A percentile compares a stretch with the other conserved stretches of the same genome.
These are phyloP conservation scores for Salticus scenicus DNA, from an alignment of 2,888 invertebrate species.

Conservation along the genomic window DNA sequence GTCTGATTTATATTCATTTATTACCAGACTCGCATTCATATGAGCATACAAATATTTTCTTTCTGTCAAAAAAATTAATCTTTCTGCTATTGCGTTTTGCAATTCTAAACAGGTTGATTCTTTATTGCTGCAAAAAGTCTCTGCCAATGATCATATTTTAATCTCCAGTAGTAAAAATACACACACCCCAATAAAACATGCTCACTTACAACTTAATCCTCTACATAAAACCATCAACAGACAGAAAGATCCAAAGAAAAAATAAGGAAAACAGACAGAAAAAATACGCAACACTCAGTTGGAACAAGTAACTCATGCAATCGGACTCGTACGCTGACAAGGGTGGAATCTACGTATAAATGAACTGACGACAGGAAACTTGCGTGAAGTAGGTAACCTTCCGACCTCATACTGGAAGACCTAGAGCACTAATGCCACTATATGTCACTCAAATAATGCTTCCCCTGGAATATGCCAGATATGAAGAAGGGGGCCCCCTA, in stretches of 20 bases:
- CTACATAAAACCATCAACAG: not conserved
- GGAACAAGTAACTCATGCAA: not conserved
- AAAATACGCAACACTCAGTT: not conserved
- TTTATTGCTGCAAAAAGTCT: too few relatives aligned
- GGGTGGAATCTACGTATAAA: slow-evolving; percentile 30
- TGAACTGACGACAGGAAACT: slow-evolving; percentile 50
- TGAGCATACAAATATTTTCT: too few relatives aligned
- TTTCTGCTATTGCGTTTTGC: too few relatives aligned
- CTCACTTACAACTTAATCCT: slow-evolving; percentile 3
- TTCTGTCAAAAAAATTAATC: too few relatives aligned
- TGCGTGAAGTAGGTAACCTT: slow-evolving; percentile 43
- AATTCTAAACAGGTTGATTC: too few relatives aligned
- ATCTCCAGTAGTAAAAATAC: not conserved
- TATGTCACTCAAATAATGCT: slow-evolving; percentile 46
- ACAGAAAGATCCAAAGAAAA: not conserved
- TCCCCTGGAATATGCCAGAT: not conserved
- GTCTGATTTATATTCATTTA: too few relatives aligned
- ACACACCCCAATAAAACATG: slow-evolving; percentile 15
- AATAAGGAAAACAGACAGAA: not conserved
- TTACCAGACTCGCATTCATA: too few relatives aligned
- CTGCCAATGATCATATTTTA: not conserved
- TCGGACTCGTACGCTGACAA: not conserved
- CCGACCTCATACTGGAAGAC: slow-evolving; percentile 29
- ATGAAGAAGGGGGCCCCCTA: slow-evolving; percentile 21
- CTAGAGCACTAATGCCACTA: slow-evolving; percentile 41